Percentiles rank a stretch among this genome's conserved stretches.
phyloP scores from a whole-genome alignment of 2,113 vertebrate genomes.

The Podiceps cristatus region DNA sequence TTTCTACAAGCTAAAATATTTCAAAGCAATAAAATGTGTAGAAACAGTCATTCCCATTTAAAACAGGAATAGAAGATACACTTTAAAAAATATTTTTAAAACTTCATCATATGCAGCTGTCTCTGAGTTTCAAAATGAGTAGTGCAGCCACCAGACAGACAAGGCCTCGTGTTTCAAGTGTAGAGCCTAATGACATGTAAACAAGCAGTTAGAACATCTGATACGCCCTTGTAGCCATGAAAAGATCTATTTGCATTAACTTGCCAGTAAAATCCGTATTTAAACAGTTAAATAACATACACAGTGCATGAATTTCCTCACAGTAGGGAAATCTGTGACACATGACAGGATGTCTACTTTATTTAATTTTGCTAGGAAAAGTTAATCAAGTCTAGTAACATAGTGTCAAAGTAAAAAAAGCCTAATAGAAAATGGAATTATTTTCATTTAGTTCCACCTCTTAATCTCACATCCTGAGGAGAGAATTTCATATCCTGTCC shows the following conservation, averaged over 20 bases:
- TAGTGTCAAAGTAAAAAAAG: not conserved
- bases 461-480: not conserved
- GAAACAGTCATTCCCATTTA: not conserved
- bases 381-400: not conserved
- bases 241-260: not conserved
- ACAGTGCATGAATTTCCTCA: not conserved
- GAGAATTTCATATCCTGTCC: not conserved
- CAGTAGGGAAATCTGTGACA: not conserved
- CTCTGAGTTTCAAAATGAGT: not conserved
- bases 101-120: not conserved
- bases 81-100: not conserved
- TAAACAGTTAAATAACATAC: not conserved
- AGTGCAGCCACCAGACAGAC: not conserved
- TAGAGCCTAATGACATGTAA: not conserved
- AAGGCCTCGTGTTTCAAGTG: not conserved
- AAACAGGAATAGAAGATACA: not conserved
- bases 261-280: not conserved
- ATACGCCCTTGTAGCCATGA: not conserved
- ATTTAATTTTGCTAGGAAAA: not conserved
- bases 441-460: not conserved
- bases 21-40: not conserved
- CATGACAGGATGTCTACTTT: not conserved
- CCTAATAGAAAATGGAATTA: not conserved
- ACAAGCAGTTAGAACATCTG: not conserved
- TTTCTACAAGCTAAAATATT: not conserved